A percentile compares a stretch with the other conserved stretches of the same genome.
Evolutionary conservation across 2,113 vertebrate genomes (phyloP).

Genomic region (Ardeotis arabs): DNA sequence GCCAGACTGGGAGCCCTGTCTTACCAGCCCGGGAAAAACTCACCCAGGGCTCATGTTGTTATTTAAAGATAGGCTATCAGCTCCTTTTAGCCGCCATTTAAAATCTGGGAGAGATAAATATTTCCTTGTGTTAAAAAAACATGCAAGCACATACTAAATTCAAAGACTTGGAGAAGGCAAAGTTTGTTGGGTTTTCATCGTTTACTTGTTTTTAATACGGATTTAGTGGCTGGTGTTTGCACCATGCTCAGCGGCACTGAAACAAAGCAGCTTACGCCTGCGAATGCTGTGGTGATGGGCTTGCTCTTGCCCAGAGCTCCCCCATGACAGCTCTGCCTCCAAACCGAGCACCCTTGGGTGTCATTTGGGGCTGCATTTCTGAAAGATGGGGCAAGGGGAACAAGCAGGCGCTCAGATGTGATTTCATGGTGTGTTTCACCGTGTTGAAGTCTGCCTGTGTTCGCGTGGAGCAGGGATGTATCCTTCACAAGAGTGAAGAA

Average conservation of each 20-base stretch:
- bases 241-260: fast-evolving
- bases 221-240: fast-evolving
- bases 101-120: background rate
- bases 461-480: fast-evolving
- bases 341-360: background rate
- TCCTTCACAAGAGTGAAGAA: background rate
- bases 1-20: background rate
- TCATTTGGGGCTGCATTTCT: background rate
- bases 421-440: background rate
- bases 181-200: background rate
- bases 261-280: background rate
- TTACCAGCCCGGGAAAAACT: background rate
- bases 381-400: background rate
- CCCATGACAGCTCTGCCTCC: background rate
- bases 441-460: fast-evolving
- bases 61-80: background rate
- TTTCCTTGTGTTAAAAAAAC: background rate
- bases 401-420: fast-evolving
- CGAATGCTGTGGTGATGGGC: fast-evolving
- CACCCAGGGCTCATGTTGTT: background rate
- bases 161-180: background rate
- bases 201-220: background rate
- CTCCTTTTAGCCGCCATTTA: background rate
- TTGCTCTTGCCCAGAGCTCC: background rate
- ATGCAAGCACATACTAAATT: background rate